Percentiles rank a stretch among this genome's conserved stretches.
Evolutionary conservation across 2,888 invertebrate species (phyloP).

Genomic region (Orchesellides sinensis): DNA sequence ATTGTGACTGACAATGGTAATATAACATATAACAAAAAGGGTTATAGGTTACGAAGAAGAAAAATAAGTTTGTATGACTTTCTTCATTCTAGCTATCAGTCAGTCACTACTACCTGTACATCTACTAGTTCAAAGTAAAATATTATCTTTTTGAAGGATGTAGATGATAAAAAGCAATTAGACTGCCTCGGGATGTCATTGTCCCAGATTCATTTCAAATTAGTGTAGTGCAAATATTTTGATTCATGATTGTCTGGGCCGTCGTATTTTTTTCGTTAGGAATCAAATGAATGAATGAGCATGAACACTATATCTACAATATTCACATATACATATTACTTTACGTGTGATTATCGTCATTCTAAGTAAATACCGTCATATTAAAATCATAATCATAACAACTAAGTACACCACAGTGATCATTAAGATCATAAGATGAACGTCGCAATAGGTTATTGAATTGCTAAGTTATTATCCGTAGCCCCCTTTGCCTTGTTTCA

Average conservation of each 20-base stretch:
- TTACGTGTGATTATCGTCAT: not conserved
- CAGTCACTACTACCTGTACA: not conserved
- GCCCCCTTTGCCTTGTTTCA: not conserved
- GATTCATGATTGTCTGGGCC: constrained; percentile 69
- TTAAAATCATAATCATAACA: constrained; percentile 16
- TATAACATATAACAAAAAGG: constrained; percentile 37
- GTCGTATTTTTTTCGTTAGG: constrained; percentile 42
- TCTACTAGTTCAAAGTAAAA: constrained; percentile 9
- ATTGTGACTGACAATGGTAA: constrained; percentile 50
- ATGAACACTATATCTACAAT: constrained; percentile 23
- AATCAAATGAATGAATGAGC: constrained; percentile 23
- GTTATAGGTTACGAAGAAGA: constrained; percentile 43
- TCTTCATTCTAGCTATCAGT: not conserved
- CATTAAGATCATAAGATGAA: constrained; percentile 9
- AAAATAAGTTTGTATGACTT: constrained; percentile 28
- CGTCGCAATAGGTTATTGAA: constrained; percentile 7
- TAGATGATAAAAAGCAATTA: constrained; percentile 63
- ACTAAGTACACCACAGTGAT: not conserved
- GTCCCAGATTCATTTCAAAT: constrained; percentile 70
- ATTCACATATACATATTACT: not conserved
- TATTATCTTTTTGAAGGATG: constrained; percentile 45
- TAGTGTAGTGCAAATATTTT: constrained; percentile 71
- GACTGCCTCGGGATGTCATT: constrained; percentile 68
- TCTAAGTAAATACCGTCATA: constrained; percentile 12
- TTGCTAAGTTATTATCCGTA: constrained; percentile 7